These are phyloP conservation scores for Monopis laevigella DNA, from an alignment of 2,888 invertebrate species.

Conservation along the genomic window DNA sequence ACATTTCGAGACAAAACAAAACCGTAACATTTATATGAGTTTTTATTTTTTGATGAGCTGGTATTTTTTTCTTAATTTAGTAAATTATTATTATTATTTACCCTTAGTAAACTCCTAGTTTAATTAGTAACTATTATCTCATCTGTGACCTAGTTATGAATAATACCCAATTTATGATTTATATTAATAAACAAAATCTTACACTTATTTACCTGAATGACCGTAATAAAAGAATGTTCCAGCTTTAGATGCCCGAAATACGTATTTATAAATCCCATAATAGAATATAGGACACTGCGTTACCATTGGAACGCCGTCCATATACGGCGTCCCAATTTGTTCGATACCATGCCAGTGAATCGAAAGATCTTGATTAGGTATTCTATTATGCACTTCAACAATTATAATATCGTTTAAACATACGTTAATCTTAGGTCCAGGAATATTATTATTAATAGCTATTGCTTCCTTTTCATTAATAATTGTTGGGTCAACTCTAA, in stretches of 20 bases:
- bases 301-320: conserved; percentile 82
- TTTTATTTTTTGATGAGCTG: too few species aligned
- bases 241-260: conserved; percentile 71
- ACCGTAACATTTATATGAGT: too few species aligned
- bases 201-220: conserved; percentile 61
- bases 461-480: conserved; percentile 35
- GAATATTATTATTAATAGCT: conserved; percentile 43
- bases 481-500: conserved; percentile 42
- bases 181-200: not conserved
- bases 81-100: too few species aligned
- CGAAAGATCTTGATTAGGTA: conserved; percentile 73
- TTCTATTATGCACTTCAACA: conserved; percentile 76
- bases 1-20: too few species aligned
- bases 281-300: conserved; percentile 79
- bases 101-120: too few species aligned
- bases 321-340: conserved; percentile 71
- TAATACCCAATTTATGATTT: too few species aligned
- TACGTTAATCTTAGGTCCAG: conserved; percentile 69
- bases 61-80: too few species aligned
- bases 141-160: too few species aligned
- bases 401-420: conserved; percentile 78
- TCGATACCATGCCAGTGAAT: conserved; percentile 81
- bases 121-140: too few species aligned
- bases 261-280: conserved; percentile 75
- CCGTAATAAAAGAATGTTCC: conserved; percentile 81